Evolutionary conservation across 2,797 vertebrate genomes (phyloP).

Genomic region (Macropus fuliginosus): DNA sequence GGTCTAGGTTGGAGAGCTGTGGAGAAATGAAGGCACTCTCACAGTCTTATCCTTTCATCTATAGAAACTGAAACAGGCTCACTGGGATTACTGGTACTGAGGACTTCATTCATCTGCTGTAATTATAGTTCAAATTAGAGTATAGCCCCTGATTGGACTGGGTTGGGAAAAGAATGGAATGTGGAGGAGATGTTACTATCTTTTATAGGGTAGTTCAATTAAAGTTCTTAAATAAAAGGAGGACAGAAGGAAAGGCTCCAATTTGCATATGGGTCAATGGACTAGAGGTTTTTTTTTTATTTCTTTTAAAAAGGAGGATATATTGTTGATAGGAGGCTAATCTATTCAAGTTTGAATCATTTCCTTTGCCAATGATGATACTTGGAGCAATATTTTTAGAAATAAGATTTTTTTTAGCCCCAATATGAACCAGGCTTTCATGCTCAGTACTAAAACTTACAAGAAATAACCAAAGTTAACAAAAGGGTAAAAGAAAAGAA

Average conservation of each 20-base stretch:
- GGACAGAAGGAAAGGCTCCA: constrained; percentile 29
- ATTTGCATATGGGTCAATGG: constrained; percentile 32
- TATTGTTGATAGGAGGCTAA: background rate
- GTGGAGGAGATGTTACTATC: background rate
- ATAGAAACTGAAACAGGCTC: constrained; percentile 71
- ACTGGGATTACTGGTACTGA: constrained; percentile 69
- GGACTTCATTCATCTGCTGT: constrained; percentile 72
- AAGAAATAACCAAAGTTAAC: constrained; percentile 66
- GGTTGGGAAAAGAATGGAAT: constrained; percentile 65
- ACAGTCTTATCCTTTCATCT: constrained; percentile 67
- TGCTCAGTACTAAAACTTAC: constrained; percentile 34
- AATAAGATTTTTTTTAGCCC: background rate
- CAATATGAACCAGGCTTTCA: constrained; percentile 5
- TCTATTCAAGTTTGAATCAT: constrained; percentile 49
- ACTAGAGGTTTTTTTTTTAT: background rate
- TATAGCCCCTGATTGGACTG: constrained; percentile 67
- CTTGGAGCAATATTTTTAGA: constrained; percentile 20
- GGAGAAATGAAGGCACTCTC: constrained; percentile 23
- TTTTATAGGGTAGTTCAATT: constrained; percentile 31
- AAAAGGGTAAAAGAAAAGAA: constrained; percentile 69
- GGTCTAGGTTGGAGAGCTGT: constrained; percentile 16
- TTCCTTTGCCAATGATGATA: constrained; percentile 14
- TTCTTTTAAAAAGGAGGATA: constrained; percentile 30
- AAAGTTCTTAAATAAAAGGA: constrained; percentile 62
- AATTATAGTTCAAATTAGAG: constrained; percentile 75